A percentile compares a stretch with the other conserved stretches of the same genome.
Evolutionary conservation across 2,888 invertebrate genomes (phyloP).

Genomic region (Thera britannica): DNA sequence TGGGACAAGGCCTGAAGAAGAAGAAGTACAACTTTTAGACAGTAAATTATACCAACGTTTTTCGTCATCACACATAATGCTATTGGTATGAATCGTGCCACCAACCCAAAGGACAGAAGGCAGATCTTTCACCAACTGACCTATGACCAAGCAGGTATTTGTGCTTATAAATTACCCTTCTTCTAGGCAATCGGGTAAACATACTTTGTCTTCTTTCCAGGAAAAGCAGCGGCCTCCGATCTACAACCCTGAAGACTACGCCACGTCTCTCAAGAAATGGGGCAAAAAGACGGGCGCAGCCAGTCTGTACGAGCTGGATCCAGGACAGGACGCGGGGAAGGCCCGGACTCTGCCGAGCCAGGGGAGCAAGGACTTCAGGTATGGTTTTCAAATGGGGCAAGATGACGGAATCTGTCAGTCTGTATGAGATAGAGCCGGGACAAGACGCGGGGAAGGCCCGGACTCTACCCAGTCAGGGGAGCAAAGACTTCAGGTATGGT

Average conservation of each 20-base stretch:
- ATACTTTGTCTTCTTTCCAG: conserved; percentile 68
- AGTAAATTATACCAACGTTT: no score
- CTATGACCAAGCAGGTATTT: no score
- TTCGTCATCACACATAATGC: no score
- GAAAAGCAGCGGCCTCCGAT: conserved; percentile 94
- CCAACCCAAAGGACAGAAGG: no score
- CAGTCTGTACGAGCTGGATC: conserved; percentile 68
- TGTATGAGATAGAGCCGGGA: conserved; percentile 69
- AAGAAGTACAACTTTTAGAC: no score
- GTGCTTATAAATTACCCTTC: no score
- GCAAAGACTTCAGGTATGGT: conserved; percentile 77
- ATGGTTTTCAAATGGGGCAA: conserved; percentile 1
- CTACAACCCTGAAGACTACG: conserved; percentile 96
- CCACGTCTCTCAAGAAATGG: conserved; percentile 91
- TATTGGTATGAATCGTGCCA: no score
- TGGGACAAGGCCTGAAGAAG: no score
- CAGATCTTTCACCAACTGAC: no score
- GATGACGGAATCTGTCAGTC: not conserved
- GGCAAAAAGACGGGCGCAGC: conserved; percentile 86
- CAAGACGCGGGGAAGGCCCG: conserved; percentile 70
- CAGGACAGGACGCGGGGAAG: conserved; percentile 67
- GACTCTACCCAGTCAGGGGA: conserved; percentile 70
- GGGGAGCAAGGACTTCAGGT: conserved; percentile 80
- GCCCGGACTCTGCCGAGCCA: conserved; percentile 71
- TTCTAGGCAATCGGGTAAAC: not conserved